A percentile compares a stretch with the other conserved stretches of the same genome.
These are phyloP conservation scores for Cetoscarus ocellatus DNA, from an alignment of 2,797 vertebrate genomes.

Conservation along the genomic window DNA sequence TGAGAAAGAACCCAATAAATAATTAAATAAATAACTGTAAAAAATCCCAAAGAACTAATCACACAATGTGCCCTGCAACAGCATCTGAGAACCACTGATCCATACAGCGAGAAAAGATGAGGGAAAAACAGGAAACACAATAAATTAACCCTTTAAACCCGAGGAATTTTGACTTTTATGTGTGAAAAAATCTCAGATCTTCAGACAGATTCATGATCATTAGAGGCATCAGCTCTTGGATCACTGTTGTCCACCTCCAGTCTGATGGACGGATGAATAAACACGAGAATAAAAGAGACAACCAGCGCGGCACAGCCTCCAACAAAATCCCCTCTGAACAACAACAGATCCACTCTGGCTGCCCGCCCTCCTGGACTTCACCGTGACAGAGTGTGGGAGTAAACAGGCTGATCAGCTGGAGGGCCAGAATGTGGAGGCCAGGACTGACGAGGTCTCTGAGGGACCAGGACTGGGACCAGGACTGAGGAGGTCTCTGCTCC, in stretches of 20 bases:
- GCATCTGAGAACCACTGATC: too few relatives aligned
- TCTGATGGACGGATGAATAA: too few relatives aligned
- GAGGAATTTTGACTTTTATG: neutral
- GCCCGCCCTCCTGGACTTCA: constrained; percentile 35
- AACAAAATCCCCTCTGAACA: constrained; percentile 16
- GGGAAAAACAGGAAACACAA: too few relatives aligned
- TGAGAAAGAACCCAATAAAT: too few relatives aligned
- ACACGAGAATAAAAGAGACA: constrained; percentile 7
- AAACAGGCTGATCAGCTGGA: constrained; percentile 62
- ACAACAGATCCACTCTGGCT: constrained; percentile 9
- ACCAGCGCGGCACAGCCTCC: neutral
- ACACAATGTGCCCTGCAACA: too few relatives aligned
- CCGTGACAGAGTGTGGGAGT: constrained; percentile 56
- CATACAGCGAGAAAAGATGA: too few relatives aligned
- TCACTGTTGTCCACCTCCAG: accelerated
- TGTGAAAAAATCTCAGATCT: neutral
- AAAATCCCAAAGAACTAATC: too few relatives aligned
- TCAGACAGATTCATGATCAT: neutral
- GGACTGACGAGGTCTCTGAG: too few relatives aligned
- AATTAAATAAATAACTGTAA: too few relatives aligned
- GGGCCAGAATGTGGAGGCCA: constrained; percentile 54
- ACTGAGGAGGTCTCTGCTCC: too few relatives aligned
- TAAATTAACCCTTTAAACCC: neutral
- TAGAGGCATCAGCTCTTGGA: neutral
- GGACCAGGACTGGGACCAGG: too few relatives aligned